These are phyloP conservation scores for Magallana nippona DNA, from an alignment of 2,888 invertebrate species.

Conservation along the genomic window DNA sequence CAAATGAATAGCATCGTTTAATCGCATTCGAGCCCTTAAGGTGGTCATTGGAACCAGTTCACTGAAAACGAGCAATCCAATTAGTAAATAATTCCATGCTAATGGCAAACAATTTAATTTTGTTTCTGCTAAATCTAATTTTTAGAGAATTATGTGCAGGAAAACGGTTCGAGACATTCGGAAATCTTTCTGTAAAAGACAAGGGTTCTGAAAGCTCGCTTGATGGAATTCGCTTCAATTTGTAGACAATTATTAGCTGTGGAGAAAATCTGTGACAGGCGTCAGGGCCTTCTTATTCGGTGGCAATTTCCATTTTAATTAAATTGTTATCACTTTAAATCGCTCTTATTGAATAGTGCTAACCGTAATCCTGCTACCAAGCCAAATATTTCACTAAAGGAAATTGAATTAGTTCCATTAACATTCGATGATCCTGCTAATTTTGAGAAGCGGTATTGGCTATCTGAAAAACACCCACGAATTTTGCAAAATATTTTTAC, in stretches of 20 bases:
- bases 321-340: conserved; percentile 56
- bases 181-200: background rate
- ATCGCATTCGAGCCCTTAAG: background rate
- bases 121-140: conserved; percentile 49
- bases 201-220: background rate
- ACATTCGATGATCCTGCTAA: conserved; percentile 38
- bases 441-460: conserved; percentile 37
- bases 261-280: conserved; percentile 49
- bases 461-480: background rate
- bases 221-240: conserved; percentile 51
- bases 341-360: conserved; percentile 54
- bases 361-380: conserved; percentile 46
- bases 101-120: conserved; percentile 53
- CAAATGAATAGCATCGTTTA: background rate
- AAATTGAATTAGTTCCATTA: conserved; percentile 53
- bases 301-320: conserved; percentile 55
- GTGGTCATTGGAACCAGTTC: conserved; percentile 50
- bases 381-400: conserved; percentile 51
- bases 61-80: conserved; percentile 47
- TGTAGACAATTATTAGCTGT: conserved; percentile 52
- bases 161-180: conserved; percentile 42
- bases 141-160: conserved; percentile 45
- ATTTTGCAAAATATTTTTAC: too few species aligned
- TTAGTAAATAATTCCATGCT: conserved; percentile 51
- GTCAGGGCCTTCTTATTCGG: conserved; percentile 45